Conservation (phyloP, 2,797 vertebrate species). For the Setipinna tenuifilis region DNA sequence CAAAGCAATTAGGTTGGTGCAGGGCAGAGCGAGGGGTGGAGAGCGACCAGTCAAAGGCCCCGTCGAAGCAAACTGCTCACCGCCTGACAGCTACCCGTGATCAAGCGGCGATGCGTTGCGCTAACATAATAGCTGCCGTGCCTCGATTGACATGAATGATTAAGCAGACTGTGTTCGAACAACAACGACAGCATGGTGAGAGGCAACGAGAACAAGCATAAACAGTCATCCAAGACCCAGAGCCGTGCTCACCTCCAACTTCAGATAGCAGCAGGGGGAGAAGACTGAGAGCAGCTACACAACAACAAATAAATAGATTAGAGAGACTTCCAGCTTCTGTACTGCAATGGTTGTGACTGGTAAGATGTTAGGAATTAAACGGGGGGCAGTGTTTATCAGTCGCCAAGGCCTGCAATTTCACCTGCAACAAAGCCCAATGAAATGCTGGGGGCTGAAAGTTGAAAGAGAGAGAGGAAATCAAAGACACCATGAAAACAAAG, state of each 20-base stretch:
- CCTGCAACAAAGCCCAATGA: not conserved
- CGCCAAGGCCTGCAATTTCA: not conserved
- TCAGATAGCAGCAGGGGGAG: not conserved
- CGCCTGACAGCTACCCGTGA: conserved; percentile 3
- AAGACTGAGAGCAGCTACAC: not conserved
- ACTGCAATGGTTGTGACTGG: not conserved
- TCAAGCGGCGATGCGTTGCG: not conserved
- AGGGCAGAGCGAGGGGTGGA: conserved; percentile 6
- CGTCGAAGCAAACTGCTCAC: not conserved
- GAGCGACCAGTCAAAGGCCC: conserved; percentile 23
- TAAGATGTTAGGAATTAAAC: not conserved
- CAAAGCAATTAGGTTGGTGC: not conserved
- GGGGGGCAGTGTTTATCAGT: not conserved
- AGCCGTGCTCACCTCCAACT: conserved; percentile 6
- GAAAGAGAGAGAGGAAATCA: not conserved
- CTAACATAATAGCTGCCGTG: not conserved
- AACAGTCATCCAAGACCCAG: not conserved
- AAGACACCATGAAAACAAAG: not conserved
- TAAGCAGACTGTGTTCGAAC: conserved; percentile 12
- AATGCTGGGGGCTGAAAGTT: not conserved
- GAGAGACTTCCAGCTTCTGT: not conserved
- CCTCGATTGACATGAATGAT: not conserved
- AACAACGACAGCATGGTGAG: not conserved
- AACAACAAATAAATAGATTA: not conserved
- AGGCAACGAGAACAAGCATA: not conserved